Conservation (phyloP, 1,140 invertebrate species). For the Cylas formicarius region DNA sequence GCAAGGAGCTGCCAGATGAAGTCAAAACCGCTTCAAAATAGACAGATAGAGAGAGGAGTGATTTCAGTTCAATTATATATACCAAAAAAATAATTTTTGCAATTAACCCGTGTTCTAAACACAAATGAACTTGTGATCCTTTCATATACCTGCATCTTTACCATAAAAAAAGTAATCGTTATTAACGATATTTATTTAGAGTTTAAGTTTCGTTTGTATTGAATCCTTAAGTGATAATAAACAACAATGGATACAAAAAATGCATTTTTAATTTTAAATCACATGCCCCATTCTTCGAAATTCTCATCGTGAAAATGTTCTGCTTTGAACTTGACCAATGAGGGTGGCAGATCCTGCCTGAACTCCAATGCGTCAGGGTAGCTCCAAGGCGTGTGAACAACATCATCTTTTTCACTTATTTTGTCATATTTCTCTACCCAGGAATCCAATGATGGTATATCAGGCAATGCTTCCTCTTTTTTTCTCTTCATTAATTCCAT, state of each 20-base stretch:
- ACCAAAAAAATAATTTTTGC: conserved; percentile 9
- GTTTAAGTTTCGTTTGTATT: too few relatives aligned
- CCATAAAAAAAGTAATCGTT: too few relatives aligned
- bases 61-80: conserved; percentile 15
- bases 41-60: conserved; percentile 1
- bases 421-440: conserved; percentile 44
- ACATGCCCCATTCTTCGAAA: conserved; percentile 49
- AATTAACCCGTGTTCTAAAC: conserved; percentile 13
- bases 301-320: conserved; percentile 45
- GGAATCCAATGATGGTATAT: conserved; percentile 43
- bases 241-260: too few relatives aligned
- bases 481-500: conserved; percentile 26
- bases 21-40: conserved; percentile 8
- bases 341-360: conserved; percentile 51
- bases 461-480: conserved; percentile 19
- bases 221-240: too few relatives aligned
- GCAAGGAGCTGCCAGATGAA: conserved; percentile 55
- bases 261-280: background rate
- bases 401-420: conserved; percentile 39
- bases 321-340: conserved; percentile 48
- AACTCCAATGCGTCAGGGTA: conserved; percentile 46
- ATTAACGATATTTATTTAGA: too few relatives aligned
- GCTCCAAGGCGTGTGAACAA: conserved; percentile 44
- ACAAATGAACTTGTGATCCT: conserved; percentile 15
- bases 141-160: too few relatives aligned